These are phyloP conservation scores for Oscheius sp. DNA, from an alignment of 2,888 invertebrate species.

Conservation along the genomic window DNA sequence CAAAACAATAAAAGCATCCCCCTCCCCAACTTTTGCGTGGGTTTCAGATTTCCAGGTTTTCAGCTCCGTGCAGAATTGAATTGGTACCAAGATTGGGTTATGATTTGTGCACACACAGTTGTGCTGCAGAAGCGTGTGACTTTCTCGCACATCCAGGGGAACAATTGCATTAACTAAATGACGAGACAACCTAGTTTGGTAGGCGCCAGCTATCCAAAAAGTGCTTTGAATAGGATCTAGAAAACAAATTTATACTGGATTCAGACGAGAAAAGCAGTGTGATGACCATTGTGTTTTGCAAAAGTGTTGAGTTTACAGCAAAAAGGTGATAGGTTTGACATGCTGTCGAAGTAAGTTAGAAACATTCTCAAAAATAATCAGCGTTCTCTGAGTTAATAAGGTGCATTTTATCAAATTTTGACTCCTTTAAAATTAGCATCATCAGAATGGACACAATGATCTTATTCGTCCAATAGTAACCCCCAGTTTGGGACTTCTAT, in stretches of 20 bases:
- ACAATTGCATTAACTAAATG: constrained; percentile 33
- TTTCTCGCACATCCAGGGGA: constrained; percentile 28
- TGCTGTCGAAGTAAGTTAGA: not conserved
- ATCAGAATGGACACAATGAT: not conserved
- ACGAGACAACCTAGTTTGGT: constrained; percentile 30
- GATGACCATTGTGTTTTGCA: not conserved
- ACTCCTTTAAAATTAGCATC: constrained; percentile 27
- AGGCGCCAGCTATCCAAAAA: constrained; percentile 11
- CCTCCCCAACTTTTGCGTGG: no score
- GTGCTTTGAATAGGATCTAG: not conserved
- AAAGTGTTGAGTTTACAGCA: not conserved
- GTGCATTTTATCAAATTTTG: not conserved
- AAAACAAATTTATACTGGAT: not conserved
- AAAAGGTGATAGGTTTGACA: not conserved
- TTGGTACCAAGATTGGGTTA: constrained; percentile 8
- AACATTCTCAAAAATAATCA: not conserved
- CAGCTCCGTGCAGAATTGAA: not conserved
- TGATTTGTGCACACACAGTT: constrained; percentile 10
- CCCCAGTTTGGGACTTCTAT: no score
- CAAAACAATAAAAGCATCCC: no score
- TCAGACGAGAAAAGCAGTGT: not conserved
- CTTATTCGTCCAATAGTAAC: no score
- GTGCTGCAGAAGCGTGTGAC: constrained; percentile 26
- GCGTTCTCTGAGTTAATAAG: no score
- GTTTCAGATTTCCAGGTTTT: not conserved